Conservation (phyloP, 2,888 invertebrate species). For the Cheilosia variabilis region DNA sequence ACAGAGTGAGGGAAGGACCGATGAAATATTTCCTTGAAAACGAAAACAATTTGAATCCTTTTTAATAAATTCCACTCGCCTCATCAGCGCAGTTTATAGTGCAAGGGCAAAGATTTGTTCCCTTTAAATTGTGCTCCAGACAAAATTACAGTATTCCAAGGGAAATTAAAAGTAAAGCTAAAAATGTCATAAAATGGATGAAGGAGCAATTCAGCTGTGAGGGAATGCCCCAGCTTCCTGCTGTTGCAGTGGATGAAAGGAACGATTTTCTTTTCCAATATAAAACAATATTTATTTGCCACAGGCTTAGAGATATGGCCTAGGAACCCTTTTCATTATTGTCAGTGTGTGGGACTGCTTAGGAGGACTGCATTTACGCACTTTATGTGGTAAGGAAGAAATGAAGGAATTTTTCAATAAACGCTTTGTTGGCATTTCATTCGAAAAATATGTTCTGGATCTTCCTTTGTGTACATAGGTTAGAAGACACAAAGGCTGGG, state of each 20-base stretch:
- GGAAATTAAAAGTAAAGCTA: too few relatives aligned
- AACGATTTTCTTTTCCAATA: neutral
- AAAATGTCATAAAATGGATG: too few relatives aligned
- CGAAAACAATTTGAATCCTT: neutral
- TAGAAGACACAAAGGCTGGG: neutral
- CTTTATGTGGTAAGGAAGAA: constrained; percentile 1
- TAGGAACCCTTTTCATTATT: neutral
- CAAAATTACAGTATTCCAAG: too few relatives aligned
- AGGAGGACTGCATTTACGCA: neutral
- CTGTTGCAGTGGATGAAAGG: neutral
- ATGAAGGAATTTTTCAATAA: constrained; percentile 43
- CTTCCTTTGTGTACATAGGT: neutral
- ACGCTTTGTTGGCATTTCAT: constrained; percentile 22
- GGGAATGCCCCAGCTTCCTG: neutral
- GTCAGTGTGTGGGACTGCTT: neutral
- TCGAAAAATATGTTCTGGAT: neutral
- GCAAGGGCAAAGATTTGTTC: too few relatives aligned
- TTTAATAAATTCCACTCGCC: too few relatives aligned
- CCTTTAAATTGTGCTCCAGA: too few relatives aligned
- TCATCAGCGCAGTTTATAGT: too few relatives aligned
- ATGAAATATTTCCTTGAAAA: neutral
- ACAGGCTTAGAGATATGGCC: neutral
- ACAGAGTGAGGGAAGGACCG: neutral
- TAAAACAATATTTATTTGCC: constrained; percentile 15
- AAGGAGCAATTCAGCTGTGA: neutral